Evolutionary conservation across 2,888 invertebrate species (phyloP).

Genomic region (Ernsta delagoae): DNA sequence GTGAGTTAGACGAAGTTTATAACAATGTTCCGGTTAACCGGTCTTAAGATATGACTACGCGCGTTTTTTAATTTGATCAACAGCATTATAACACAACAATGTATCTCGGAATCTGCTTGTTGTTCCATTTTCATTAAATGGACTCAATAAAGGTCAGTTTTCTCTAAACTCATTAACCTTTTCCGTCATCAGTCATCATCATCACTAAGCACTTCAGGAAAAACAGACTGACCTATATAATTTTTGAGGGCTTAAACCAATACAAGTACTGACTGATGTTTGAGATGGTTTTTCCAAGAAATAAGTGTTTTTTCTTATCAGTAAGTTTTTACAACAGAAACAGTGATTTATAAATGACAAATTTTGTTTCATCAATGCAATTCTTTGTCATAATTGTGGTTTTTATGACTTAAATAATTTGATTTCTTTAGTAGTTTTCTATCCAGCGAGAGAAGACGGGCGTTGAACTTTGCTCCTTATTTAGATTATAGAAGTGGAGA

Average conservation of each 20-base stretch:
- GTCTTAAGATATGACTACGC: too few relatives aligned
- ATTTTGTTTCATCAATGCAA: background rate
- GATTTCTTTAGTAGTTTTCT: conserved; percentile 64
- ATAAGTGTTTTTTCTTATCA: too few relatives aligned
- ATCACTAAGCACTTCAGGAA: conserved; percentile 42
- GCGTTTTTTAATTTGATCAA: too few relatives aligned
- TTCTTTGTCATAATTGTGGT: background rate
- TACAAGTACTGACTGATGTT: background rate
- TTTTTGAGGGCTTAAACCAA: background rate
- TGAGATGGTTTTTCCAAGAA: too few relatives aligned
- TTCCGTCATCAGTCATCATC: conserved; percentile 14
- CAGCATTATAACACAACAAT: too few relatives aligned
- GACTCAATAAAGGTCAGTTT: conserved; percentile 59
- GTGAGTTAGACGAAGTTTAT: background rate
- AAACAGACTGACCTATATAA: conserved; percentile 62
- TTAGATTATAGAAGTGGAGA: conserved; percentile 82
- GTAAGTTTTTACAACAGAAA: too few relatives aligned
- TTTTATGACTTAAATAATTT: conserved; percentile 37
- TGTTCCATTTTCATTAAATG: conserved; percentile 40
- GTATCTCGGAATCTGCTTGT: conserved; percentile 52
- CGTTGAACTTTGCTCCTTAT: conserved; percentile 84
- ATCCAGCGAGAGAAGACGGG: conserved; percentile 68
- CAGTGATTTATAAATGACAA: background rate
- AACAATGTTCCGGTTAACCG: background rate
- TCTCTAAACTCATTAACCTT: conserved; percentile 40